These are phyloP conservation scores for Drosophila silvestris DNA, from an alignment of 2,888 invertebrate species.

Conservation along the genomic window DNA sequence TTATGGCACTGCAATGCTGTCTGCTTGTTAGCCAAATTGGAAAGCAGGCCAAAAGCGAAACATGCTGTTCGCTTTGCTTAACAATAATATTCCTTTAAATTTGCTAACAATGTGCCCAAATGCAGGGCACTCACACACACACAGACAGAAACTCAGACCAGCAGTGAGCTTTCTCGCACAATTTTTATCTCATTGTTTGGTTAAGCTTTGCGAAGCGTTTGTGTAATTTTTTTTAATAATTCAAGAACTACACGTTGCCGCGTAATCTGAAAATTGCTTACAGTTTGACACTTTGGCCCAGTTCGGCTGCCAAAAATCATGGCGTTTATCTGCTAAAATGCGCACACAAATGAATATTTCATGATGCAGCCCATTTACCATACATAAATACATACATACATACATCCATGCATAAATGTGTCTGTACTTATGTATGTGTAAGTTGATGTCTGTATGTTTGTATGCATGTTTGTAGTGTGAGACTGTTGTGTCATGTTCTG, in stretches of 20 bases:
- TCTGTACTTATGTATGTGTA: constrained; percentile 6
- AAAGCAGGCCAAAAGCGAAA: constrained; percentile 35
- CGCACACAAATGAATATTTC: constrained; percentile 63
- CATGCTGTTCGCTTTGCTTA: constrained; percentile 23
- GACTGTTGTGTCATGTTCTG: constrained; percentile 16
- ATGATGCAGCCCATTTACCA: constrained; percentile 59
- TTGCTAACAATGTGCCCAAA: constrained; percentile 16
- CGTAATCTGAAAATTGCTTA: constrained; percentile 56
- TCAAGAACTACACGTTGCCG: constrained; percentile 55
- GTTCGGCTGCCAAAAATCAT: constrained; percentile 49
- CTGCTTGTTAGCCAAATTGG: constrained; percentile 60
- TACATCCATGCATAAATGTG: not conserved
- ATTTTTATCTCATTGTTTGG: constrained; percentile 36
- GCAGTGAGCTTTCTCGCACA: constrained; percentile 19
- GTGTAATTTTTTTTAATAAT: constrained; percentile 57
- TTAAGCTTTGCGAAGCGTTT: constrained; percentile 31
- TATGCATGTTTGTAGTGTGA: not conserved
- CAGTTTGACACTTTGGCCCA: constrained; percentile 65
- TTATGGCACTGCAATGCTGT: constrained; percentile 71
- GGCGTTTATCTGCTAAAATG: constrained; percentile 44
- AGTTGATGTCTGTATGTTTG: not conserved
- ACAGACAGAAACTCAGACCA: constrained; percentile 1
- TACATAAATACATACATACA: constrained; percentile 11
- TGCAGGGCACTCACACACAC: constrained; percentile 1
- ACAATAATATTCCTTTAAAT: constrained; percentile 56